Evolutionary conservation across 1,140 invertebrate genomes (phyloP), one percentile per base, ranked within the genome.

Genomic region (Vanessa tameamea): DNA sequence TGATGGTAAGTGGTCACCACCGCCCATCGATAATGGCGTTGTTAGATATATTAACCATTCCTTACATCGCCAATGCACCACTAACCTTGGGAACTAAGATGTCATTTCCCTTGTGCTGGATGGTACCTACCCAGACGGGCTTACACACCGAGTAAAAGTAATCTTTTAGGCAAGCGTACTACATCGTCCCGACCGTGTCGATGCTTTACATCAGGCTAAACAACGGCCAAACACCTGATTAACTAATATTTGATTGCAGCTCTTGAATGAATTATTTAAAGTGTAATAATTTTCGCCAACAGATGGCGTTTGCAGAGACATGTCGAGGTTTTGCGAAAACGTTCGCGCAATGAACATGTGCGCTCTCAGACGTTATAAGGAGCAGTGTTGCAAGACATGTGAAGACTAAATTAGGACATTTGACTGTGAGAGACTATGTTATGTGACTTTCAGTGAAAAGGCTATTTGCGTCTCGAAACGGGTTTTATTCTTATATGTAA

Each of bases 381-480:
- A 96, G 79, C 96, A 97, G 84, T 98, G 97, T 87, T 98, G 97
- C 92, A 95, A 95, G 80, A 96, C 97, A 67, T 98, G 97, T 85
- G 94, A 90, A 31, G 84, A 89, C 72, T 91, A 82, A 88, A 75
- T 12, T 66, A 9, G 64, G 50, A 66, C 50, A 31, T 66, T 65
- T 51, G 14, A 66, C 23, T 37, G 1, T 26, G 23, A 51, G 55
- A 70, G 55, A 55, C 67, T 69, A 48, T 23, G 47, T 26, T 50
- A 48, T 50, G 48, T 70, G 47, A 69, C 47, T 69, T 59, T 20
- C n/a, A 53, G 47, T 69, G 37, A 47, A 47, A 26, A 59, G 9
- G 51, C n/a, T 53, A 3, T 59, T 14, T 59, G 55, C 20, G 20
- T 59, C 55, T 59, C 20, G 55, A 51, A 51, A 37, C 26, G 57